Evolutionary conservation across 2,888 invertebrate genomes (phyloP).

Genomic region (Philereme transversata): DNA sequence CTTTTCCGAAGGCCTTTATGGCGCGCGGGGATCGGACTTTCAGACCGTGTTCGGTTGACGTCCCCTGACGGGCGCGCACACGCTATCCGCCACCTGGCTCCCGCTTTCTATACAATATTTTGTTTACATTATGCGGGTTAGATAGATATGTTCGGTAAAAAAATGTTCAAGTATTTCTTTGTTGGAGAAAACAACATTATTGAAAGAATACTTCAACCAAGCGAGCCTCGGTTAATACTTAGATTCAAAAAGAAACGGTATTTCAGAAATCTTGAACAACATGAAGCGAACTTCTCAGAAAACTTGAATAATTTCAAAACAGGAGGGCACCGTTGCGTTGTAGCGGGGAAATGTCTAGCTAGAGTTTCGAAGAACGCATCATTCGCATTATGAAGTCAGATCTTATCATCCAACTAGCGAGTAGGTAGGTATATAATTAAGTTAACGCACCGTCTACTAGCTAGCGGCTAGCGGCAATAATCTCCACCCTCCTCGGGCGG

Average conservation of each 20-base stretch:
- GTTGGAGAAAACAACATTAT: slow-evolving; percentile 2
- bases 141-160: slow-evolving; percentile 22
- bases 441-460: slow-evolving; percentile 59
- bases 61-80: slow-evolving; percentile 60
- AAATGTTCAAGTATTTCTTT: slow-evolving; percentile 7
- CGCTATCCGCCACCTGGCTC: slow-evolving; percentile 68
- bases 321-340: neutral
- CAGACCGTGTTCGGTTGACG: slow-evolving; percentile 53
- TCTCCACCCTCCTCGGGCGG: slow-evolving; percentile 52
- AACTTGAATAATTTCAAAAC: neutral
- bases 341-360: neutral
- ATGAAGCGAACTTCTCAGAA: no score
- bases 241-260: no score
- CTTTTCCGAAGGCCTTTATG: slow-evolving; percentile 55
- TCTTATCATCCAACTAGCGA: slow-evolving; percentile 28
- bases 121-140: slow-evolving; percentile 29
- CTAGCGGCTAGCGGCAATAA: slow-evolving; percentile 49
- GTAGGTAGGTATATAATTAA: slow-evolving; percentile 60
- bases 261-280: no score
- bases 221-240: no score
- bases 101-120: slow-evolving; percentile 41
- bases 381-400: slow-evolving; percentile 26
- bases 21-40: slow-evolving; percentile 57
- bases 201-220: neutral
- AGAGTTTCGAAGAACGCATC: slow-evolving; percentile 17